phyloP scores from a whole-genome alignment of 2,888 invertebrate genomes.

The Ochropleura leucogaster region DNA sequence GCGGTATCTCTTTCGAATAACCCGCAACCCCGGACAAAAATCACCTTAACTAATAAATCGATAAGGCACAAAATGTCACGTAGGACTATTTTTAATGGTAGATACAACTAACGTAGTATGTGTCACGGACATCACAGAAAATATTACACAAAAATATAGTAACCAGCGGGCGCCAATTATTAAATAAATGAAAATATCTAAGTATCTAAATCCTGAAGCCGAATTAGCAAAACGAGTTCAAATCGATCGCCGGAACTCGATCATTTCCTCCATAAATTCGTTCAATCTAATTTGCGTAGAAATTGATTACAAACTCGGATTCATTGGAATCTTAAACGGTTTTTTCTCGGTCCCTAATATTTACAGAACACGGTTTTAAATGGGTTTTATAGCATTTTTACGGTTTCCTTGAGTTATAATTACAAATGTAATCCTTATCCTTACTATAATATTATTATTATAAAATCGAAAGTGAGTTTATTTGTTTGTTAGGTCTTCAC shows the following conservation, averaged over 20 bases:
- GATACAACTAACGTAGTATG: background rate
- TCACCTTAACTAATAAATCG: background rate
- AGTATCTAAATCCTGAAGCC: background rate
- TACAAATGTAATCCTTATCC: background rate
- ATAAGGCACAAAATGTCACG: slow-evolving; percentile 7
- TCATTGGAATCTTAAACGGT: background rate
- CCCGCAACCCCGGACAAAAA: too few species aligned
- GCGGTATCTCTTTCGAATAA: too few species aligned
- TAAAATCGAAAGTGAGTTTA: too few species aligned
- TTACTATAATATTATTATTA: too few species aligned
- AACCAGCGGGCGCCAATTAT: background rate
- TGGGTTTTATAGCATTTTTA: background rate
- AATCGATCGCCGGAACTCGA: background rate
- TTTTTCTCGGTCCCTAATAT: background rate
- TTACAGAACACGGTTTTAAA: background rate
- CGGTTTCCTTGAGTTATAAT: background rate
- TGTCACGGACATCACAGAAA: background rate
- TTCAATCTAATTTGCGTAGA: slow-evolving; percentile 18
- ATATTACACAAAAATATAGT: slow-evolving; percentile 2
- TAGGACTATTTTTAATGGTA: slow-evolving; percentile 17
- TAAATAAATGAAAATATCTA: too few species aligned
- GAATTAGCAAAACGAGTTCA: background rate
- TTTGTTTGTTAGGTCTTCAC: too few species aligned
- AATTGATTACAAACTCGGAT: slow-evolving; percentile 16
- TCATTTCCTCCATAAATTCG: background rate